Evolutionary conservation across 2,888 invertebrate species (phyloP).

Genomic region (Pyrochroa serraticornis): DNA sequence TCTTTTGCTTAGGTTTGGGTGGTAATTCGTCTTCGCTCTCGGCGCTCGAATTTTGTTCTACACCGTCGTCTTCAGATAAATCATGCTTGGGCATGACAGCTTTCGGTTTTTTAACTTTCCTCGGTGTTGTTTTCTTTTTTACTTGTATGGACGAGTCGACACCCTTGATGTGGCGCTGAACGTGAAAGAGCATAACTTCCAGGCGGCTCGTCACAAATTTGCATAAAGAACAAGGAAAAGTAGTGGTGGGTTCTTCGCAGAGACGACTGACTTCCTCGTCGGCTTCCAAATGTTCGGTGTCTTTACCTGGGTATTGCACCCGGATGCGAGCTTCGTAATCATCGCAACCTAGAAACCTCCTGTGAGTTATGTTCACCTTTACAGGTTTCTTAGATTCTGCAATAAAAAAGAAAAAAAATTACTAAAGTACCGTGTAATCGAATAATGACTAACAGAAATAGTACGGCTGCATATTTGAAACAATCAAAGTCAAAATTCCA

Average conservation of each 20-base stretch:
- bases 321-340: constrained; percentile 69
- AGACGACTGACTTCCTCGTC: constrained; percentile 41
- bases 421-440: not conserved
- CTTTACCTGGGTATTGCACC: constrained; percentile 63
- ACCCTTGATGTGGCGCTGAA: constrained; percentile 70
- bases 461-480: too few species aligned
- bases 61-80: constrained; percentile 20
- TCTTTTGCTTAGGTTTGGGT: constrained; percentile 38
- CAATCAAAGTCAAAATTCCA: too few species aligned
- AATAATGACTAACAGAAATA: not conserved
- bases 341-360: constrained; percentile 57
- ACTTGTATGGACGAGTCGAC: constrained; percentile 41
- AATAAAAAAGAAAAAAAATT: constrained; percentile 13
- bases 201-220: constrained; percentile 69
- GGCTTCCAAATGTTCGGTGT: constrained; percentile 25
- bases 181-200: constrained; percentile 76
- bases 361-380: constrained; percentile 57
- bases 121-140: constrained; percentile 33
- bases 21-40: constrained; percentile 35
- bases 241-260: constrained; percentile 38
- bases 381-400: constrained; percentile 36
- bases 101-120: constrained; percentile 34
- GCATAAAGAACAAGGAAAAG: constrained; percentile 42
- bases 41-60: constrained; percentile 24
- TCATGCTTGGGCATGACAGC: constrained; percentile 21